Evolutionary conservation across 2,797 vertebrate genomes (phyloP).

Genomic region (Cyclura pinguis): DNA sequence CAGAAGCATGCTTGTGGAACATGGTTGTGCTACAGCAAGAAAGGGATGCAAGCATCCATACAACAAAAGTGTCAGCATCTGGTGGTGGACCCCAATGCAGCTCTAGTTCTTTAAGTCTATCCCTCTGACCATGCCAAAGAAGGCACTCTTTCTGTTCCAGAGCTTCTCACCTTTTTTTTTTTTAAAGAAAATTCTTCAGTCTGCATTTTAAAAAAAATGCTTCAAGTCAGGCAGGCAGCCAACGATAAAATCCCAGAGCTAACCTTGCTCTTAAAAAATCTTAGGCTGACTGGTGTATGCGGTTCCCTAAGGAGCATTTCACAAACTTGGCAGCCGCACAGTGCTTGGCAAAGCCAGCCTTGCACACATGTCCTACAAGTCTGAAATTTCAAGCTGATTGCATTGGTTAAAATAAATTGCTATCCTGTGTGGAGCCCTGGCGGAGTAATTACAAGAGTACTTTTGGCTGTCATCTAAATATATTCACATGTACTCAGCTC

Average conservation of each 20-base stretch:
- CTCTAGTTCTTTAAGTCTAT: neutral
- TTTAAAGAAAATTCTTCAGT: neutral
- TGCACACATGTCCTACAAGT: neutral
- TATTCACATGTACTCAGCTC: too few species aligned
- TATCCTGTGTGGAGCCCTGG: neutral
- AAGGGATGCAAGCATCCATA: neutral
- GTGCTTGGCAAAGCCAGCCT: neutral
- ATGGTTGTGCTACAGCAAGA: neutral
- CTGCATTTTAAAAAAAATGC: neutral
- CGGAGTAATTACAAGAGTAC: neutral
- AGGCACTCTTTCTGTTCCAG: neutral
- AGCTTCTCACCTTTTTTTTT: neutral
- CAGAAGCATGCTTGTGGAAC: neutral
- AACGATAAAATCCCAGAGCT: constrained; percentile 12
- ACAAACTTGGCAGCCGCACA: constrained; percentile 25
- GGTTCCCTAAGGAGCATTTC: constrained; percentile 24
- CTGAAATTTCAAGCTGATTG: constrained; percentile 9
- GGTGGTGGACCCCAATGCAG: neutral
- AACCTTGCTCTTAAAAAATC: constrained; percentile 2
- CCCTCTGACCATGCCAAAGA: neutral
- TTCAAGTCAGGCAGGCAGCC: neutral
- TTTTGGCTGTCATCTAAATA: neutral
- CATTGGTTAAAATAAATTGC: constrained; percentile 30
- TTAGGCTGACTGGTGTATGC: neutral
- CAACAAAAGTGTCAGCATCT: neutral